Percentiles rank a stretch among this genome's conserved stretches.
phyloP scores from a whole-genome alignment of 2,888 invertebrate genomes.

The Anoplius nigerrimus region DNA sequence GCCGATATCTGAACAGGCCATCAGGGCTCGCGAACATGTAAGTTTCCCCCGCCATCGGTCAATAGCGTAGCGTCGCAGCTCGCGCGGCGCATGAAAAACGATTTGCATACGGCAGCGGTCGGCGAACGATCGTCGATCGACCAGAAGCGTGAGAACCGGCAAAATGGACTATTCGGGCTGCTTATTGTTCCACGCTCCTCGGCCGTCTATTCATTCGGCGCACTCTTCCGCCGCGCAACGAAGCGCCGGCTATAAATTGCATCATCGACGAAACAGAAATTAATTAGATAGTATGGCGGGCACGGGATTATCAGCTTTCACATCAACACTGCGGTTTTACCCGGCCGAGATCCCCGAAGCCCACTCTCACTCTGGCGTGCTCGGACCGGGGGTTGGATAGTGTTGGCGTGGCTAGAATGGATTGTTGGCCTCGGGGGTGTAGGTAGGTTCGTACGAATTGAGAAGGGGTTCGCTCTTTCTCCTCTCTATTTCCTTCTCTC shows the following conservation, averaged over 20 bases:
- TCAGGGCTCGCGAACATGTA: not conserved
- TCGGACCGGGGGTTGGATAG: conserved; percentile 49
- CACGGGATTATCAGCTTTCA: conserved; percentile 60
- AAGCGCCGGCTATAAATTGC: conserved; percentile 41
- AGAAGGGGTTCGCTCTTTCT: conserved; percentile 50
- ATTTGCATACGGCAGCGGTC: too few species aligned
- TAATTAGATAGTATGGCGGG: conserved; percentile 59
- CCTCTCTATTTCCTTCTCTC: conserved; percentile 21
- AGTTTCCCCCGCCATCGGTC: not conserved
- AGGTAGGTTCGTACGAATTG: conserved; percentile 59
- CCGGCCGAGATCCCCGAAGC: conserved; percentile 50
- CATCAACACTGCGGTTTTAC: conserved; percentile 57
- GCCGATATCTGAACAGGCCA: too few species aligned
- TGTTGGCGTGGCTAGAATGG: conserved; percentile 58
- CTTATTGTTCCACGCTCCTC: too few species aligned
- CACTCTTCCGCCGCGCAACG: too few species aligned
- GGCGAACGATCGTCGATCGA: too few species aligned
- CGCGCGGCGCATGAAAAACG: too few species aligned
- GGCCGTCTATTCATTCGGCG: too few species aligned
- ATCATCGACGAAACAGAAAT: conserved; percentile 52
- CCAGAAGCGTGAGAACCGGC: too few species aligned
- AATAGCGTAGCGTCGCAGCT: not conserved
- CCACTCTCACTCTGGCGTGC: conserved; percentile 28
- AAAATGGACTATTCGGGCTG: too few species aligned
- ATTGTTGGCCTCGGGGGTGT: conserved; percentile 59